Evolutionary conservation across 1,140 invertebrate species (phyloP).

Genomic region (Colletes latitarsis): DNA sequence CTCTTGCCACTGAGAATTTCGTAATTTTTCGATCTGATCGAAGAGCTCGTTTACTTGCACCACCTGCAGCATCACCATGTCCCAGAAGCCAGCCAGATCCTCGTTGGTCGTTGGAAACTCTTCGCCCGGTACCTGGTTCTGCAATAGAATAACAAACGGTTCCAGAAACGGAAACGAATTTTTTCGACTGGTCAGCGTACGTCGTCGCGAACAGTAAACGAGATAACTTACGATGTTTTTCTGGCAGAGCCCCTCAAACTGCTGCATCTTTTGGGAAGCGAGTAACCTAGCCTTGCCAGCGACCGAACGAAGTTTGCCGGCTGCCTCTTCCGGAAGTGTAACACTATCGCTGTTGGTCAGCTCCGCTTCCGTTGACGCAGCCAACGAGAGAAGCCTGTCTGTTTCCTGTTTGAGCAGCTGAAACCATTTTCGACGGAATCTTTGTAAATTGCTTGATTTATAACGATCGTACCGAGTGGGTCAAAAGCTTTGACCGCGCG

Average conservation of each 20-base stretch:
- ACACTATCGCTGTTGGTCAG: conserved; percentile 76
- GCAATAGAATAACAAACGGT: conserved; percentile 46
- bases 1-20: conserved; percentile 88
- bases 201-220: neutral
- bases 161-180: too few relatives aligned
- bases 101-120: conserved; percentile 93
- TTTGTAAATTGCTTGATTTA: neutral
- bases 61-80: conserved; percentile 96
- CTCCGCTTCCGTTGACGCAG: conserved; percentile 86
- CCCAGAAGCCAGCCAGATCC: conserved; percentile 97
- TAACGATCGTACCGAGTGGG: too few relatives aligned
- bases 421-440: conserved; percentile 15
- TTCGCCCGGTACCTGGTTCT: conserved; percentile 87
- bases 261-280: conserved; percentile 95
- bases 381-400: conserved; percentile 85
- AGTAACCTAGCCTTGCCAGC: conserved; percentile 95
- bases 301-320: conserved; percentile 92
- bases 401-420: conserved; percentile 88
- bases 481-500: too few relatives aligned
- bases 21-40: conserved; percentile 87
- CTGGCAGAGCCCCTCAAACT: conserved; percentile 93
- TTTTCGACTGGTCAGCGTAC: too few relatives aligned
- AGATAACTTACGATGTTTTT: conserved; percentile 88
- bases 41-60: conserved; percentile 91
- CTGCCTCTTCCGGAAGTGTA: conserved; percentile 87